Percentiles rank a stretch among this genome's conserved stretches.
These are phyloP conservation scores for Leptothorax acervorum DNA, from an alignment of 2,888 invertebrate genomes.

Conservation along the genomic window DNA sequence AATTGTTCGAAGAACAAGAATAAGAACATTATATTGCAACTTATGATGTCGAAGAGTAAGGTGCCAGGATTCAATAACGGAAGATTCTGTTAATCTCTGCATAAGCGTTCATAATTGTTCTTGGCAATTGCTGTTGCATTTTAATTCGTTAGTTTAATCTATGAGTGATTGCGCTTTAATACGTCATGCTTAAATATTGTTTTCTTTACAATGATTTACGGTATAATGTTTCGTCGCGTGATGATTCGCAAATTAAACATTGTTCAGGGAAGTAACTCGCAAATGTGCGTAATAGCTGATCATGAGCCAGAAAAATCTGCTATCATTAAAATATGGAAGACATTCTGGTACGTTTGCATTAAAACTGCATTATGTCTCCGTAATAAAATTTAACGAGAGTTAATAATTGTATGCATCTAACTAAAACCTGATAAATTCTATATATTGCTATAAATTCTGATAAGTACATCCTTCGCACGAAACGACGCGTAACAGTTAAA, in stretches of 20 bases:
- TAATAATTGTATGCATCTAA: slow-evolving; percentile 41
- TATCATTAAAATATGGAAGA: slow-evolving; percentile 72
- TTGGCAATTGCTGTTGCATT: neutral
- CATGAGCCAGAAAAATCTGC: slow-evolving; percentile 12
- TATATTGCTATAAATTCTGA: slow-evolving; percentile 62
- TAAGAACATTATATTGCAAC: neutral
- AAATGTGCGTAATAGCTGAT: slow-evolving; percentile 17
- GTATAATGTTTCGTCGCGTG: neutral
- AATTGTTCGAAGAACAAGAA: neutral
- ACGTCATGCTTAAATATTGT: neutral
- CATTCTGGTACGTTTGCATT: slow-evolving; percentile 46
- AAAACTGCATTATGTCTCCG: slow-evolving; percentile 38
- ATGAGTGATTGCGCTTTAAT: neutral
- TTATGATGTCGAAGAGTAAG: slow-evolving; percentile 64
- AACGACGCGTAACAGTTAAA: slow-evolving; percentile 69
- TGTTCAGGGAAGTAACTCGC: neutral
- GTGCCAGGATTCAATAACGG: slow-evolving; percentile 64
- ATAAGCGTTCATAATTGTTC: neutral
- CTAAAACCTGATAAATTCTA: slow-evolving; percentile 44
- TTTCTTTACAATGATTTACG: neutral
- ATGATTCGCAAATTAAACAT: neutral
- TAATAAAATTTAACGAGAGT: slow-evolving; percentile 52
- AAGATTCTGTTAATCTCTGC: slow-evolving; percentile 16
- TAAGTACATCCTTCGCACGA: slow-evolving; percentile 72
- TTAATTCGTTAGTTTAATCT: neutral